Evolutionary conservation across 2,113 vertebrate genomes (phyloP).

Genomic region (Zosterops pallidus): DNA sequence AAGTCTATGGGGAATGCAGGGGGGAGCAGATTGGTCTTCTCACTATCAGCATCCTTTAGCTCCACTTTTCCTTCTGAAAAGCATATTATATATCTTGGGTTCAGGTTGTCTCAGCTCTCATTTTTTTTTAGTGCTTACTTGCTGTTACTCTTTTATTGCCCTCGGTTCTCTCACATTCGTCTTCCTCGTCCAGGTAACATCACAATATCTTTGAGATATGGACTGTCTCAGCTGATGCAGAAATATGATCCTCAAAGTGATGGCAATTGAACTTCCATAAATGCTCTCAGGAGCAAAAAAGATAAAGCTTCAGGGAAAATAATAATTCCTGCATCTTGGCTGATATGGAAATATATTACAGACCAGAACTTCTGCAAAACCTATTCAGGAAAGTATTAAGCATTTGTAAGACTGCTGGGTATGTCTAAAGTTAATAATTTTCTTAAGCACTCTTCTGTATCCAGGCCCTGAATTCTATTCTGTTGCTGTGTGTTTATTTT

Average conservation of each 20-base stretch:
- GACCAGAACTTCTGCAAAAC: not conserved
- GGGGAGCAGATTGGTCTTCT: not conserved
- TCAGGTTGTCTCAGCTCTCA: not conserved
- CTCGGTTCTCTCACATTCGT: not conserved
- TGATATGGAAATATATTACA: not conserved
- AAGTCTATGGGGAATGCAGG: not conserved
- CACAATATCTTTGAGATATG: not conserved
- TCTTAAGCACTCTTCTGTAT: not conserved
- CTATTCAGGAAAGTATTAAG: not conserved
- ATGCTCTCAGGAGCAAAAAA: not conserved
- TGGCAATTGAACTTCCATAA: not conserved
- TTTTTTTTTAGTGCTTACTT: not conserved
- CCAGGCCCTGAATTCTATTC: not conserved
- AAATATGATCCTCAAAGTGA: not conserved
- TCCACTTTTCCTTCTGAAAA: not conserved
- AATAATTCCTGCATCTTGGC: not conserved
- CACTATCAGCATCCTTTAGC: not conserved
- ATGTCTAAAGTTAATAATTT: not conserved
- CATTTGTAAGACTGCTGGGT: not conserved
- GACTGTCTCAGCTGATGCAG: not conserved
- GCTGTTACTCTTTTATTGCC: not conserved
- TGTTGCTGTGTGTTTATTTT: not conserved
- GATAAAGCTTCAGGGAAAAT: not conserved
- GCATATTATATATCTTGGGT: not conserved
- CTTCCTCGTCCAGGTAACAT: not conserved